These are phyloP conservation scores for Cyclura pinguis DNA, from an alignment of 2,797 vertebrate species.

Conservation along the genomic window DNA sequence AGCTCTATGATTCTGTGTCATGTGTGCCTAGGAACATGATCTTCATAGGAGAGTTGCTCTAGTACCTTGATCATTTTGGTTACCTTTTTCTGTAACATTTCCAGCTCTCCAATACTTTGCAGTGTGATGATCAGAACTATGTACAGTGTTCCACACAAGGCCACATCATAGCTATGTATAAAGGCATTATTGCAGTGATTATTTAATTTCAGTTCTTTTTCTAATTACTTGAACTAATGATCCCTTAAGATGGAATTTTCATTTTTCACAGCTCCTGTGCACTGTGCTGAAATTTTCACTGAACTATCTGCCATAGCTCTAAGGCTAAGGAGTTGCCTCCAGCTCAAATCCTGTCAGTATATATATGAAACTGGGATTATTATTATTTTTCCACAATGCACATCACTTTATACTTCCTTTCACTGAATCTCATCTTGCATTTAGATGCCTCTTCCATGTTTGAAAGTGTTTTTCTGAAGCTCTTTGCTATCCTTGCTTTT, in stretches of 20 bases:
- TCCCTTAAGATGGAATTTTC: neutral
- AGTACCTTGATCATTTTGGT: neutral
- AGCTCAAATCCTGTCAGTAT: neutral
- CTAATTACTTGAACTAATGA: neutral
- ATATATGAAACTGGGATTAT: neutral
- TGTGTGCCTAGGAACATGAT: neutral
- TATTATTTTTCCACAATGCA: neutral
- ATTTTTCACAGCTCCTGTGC: neutral
- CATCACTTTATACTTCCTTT: neutral
- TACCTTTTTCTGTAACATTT: neutral
- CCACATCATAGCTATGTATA: neutral
- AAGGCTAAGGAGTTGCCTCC: neutral
- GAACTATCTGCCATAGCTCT: neutral
- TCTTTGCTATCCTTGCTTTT: neutral
- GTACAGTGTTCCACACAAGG: neutral
- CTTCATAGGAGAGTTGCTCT: neutral
- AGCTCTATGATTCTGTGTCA: neutral
- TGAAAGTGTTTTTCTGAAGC: neutral
- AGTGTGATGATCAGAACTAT: neutral
- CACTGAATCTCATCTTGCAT: neutral
- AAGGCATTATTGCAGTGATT: neutral
- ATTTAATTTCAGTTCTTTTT: neutral
- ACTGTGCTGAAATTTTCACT: neutral
- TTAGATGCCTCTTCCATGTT: neutral
- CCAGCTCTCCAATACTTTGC: neutral